Evolutionary conservation across 2,113 vertebrate species (phyloP), one percentile per base, ranked within the genome.

Genomic region (Sprattus sprattus): DNA sequence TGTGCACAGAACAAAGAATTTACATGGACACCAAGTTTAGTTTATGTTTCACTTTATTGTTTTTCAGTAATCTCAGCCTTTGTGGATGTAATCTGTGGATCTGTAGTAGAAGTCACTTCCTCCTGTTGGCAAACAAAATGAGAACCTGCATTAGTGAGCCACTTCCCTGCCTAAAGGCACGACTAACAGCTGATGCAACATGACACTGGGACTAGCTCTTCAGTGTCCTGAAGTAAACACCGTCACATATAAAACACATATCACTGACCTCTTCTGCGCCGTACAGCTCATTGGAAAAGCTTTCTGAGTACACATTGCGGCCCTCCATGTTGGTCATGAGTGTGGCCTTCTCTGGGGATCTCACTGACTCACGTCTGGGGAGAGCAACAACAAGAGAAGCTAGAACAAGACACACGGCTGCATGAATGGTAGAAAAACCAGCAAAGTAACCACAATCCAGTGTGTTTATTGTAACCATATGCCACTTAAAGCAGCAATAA

Each of bases 261-360:
- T 92, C 93, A 92, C 92, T 81, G 46, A 88, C 94, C 4, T 90
- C 88, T 45, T 94, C 91, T 6, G 92, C 91, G 7, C 94, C 91
- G 0, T 84, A 88, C 39, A 89, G 80, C 47, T 93, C 92, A 84
- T 46, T 88, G 0, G 92, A 25, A 89, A 86, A 95, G 86, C 54
- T 86, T 13, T 90, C 83, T 25, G 82, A 46, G 54, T 54, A 84
- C 18, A 81, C 47, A 4, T 78, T 82, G 10, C 10, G 64, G 22
- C 86, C 89, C 67, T 91, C 87, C 87, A 93, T 93, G 84, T 94
- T 91, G 28, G 90, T 88, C 93, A 95, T 92, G 18, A 95, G 92
- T 0, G 87, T 94, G 86, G 95, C 93, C 67, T 95, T 95, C 13
- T 95, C 94, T 0, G n/a, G 10, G 0, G 90, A 54, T 4, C 13